phyloP scores from a whole-genome alignment of 2,888 invertebrate genomes.

The Rapana venosa region DNA sequence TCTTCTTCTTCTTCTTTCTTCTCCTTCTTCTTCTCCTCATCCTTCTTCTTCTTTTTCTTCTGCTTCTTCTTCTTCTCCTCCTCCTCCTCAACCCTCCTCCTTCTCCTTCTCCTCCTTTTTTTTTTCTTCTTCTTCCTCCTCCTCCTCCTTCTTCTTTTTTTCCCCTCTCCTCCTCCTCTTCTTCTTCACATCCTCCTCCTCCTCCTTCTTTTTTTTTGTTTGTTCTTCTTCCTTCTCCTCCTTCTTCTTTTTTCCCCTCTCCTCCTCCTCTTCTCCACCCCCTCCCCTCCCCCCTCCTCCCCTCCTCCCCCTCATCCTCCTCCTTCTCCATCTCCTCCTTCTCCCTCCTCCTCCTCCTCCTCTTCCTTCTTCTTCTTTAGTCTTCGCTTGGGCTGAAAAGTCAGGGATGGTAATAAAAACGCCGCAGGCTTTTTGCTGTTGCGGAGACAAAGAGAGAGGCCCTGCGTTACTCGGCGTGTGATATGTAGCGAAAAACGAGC shows the following conservation, averaged over 20 bases:
- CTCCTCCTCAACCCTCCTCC: not conserved
- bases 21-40: not conserved
- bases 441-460: not conserved
- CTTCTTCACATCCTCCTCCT: not conserved
- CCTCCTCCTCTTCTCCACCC: not conserved
- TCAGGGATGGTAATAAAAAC: conserved; percentile 16
- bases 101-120: not conserved
- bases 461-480: not conserved
- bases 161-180: not conserved
- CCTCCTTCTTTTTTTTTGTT: not conserved
- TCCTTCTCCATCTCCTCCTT: too few species aligned
- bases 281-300: not conserved
- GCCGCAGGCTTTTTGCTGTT: not conserved
- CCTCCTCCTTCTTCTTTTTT: not conserved
- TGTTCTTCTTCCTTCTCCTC: too few species aligned
- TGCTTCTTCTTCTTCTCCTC: too few species aligned
- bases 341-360: not conserved
- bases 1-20: not conserved
- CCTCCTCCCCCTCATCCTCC: not conserved
- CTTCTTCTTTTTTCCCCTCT: not conserved
- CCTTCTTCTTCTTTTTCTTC: not conserved
- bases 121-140: too few species aligned
- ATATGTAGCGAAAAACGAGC: conserved; percentile 40
- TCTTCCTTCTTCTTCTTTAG: not conserved
- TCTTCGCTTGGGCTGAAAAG: too few species aligned